Base-by-base conservation (phyloP, 1,140 invertebrate species). In the Aphidius gifuensis region DNA sequence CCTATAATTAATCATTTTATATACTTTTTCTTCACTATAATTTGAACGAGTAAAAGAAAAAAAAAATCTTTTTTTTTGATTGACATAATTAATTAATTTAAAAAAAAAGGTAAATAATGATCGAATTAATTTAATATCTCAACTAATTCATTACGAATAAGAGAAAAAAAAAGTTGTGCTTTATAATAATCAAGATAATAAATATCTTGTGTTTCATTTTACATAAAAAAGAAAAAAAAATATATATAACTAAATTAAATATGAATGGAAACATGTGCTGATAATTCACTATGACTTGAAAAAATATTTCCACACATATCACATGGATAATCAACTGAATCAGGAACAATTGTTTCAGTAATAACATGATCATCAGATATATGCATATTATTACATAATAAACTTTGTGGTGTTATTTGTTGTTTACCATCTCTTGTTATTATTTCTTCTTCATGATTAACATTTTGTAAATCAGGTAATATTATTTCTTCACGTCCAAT, bases 261-360 rank as follows among this genome's bases (percentile, higher is more conserved):
- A 75, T 92, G 90, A 71, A 92, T 86, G 16, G 89, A 88, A 62
- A 92, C 90, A 75, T 92, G 91, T 4, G 88, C 82, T 48, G 92
- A 75, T 9, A 92, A 78, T 63, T 90, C 87, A 46, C 87, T 85
- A 47, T 89, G 85, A 64, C 88, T 86, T 2, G 85, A 80, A 75
- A 92, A 92, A 54, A 87, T 84, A 61, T 86, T 84, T n/a, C 86
- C 84, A 72, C 91, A 92, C 87, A 92, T 91, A 73, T 91, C 89
- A 72, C 91, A 92, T 55, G 86, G 88, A 69, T 85, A 84, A 51
- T 84, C 81, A 2, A 85, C 67, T 3, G 80, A 73, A 65, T 83
- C 84, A 5, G 83, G 81, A 65, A 84, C 81, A 51, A 83, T 77
- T 38, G 82, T 79, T 61, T 84, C 83, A 49, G 81, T 77, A 32